Evolutionary conservation across 2,888 invertebrate species (phyloP), one percentile per base, ranked within the genome.

Genomic region (Sesia bembeciformis): DNA sequence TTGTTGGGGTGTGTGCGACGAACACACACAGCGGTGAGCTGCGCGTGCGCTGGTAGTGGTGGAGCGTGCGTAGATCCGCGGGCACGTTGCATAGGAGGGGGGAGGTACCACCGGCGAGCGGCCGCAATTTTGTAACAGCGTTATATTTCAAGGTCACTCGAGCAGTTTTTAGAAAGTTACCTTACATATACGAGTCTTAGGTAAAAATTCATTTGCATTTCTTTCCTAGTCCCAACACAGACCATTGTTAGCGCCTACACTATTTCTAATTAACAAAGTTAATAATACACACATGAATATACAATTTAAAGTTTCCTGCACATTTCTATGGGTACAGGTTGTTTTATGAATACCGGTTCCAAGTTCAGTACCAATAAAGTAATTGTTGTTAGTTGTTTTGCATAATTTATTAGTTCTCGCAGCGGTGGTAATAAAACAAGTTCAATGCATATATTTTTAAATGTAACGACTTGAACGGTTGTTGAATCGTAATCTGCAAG

Each of bases 141-240:
- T 82, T 88, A 84, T 84, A 84, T 87, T 88, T 90, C 90, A 90
- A 90, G 90, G 90, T 90, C 89, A 89, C 75, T 74, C 76, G 78
- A 84, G 81, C 81, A 85, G 84, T 86, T 87, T 89, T 90, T 90
- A 89, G 90, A 90, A 90, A 90, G 90, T 89, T 82, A 85, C 83
- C 84, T 82, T 79, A 83, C 63, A 66, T 67, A 65, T 60, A 66
- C 71, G 66, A 74, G 71, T 74, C 75, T 81, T 78, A 78, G 75
- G 70, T 80, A 76, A 82, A 70, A 80, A 77, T 66, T 72, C 67
- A 69, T 53, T 68, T 69, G 56, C 51, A 65, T 61, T 62, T 64
- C 62, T 59, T 58, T 57, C 40, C 4, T 23, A 23, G 23, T 23
- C 23, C 23, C 23, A 23, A 23, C 23, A 23, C 2, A 23, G 23